A percentile compares a stretch with the other conserved stretches of the same genome.
These are phyloP conservation scores for Liasis olivaceus DNA, from an alignment of 2,797 vertebrate species.

Conservation along the genomic window DNA sequence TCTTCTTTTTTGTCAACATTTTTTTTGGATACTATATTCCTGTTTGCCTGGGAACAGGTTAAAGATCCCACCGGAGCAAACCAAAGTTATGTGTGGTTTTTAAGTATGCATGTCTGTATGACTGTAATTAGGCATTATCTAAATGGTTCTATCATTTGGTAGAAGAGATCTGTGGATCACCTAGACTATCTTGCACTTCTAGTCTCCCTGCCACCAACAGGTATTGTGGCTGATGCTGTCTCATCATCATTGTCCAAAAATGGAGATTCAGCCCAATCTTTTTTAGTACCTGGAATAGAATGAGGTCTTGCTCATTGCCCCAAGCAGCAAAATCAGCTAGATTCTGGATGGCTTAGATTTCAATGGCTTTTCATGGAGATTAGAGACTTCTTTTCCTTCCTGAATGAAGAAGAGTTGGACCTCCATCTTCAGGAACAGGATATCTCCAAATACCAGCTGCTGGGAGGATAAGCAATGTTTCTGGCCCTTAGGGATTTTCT, in stretches of 20 bases:
- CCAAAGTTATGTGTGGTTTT: constrained; percentile 26
- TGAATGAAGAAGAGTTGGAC: not conserved
- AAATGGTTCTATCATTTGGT: not conserved
- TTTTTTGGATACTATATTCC: constrained; percentile 40
- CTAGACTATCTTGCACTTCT: no score
- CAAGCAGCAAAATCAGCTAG: no score
- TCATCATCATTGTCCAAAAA: no score
- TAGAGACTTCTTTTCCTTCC: not conserved
- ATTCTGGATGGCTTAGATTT: not conserved
- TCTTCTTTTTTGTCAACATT: constrained; percentile 43
- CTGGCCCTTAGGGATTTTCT: not conserved
- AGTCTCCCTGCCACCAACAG: no score
- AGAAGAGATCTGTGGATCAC: not conserved
- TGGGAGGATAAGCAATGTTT: not conserved
- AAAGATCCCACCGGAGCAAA: constrained; percentile 29
- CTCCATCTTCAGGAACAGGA: not conserved
- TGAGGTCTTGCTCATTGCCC: no score
- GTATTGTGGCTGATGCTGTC: no score
- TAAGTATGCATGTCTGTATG: not conserved
- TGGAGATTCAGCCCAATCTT: no score
- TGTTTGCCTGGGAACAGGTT: constrained; percentile 33
- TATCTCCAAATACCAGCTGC: not conserved
- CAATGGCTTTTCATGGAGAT: not conserved
- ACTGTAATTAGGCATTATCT: not conserved
- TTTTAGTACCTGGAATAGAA: no score